A percentile compares a stretch with the other conserved stretches of the same genome.
These are phyloP conservation scores for Bergia puertoricense DNA, from an alignment of 92 coral and sea anemone species.

Conservation along the genomic window DNA sequence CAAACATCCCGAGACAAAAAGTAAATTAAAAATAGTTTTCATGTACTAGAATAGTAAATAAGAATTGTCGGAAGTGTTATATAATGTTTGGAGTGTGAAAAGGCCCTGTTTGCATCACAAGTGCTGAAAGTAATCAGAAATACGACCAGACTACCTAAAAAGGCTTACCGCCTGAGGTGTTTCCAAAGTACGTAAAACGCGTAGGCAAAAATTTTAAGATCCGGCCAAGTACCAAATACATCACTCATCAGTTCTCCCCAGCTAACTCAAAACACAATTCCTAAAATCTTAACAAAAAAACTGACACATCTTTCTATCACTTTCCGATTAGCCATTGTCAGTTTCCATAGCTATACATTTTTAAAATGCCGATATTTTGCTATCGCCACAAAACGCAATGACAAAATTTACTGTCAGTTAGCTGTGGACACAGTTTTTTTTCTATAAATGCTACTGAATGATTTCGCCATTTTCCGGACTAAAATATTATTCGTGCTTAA, in stretches of 20 bases:
- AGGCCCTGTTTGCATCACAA: not conserved
- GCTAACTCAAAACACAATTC: not conserved
- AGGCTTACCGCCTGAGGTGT: not conserved
- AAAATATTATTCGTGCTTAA: no score
- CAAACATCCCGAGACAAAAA: not conserved
- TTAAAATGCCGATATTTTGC: not conserved
- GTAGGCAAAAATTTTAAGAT: constrained; percentile 1
- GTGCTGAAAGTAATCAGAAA: not conserved
- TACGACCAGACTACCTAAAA: not conserved
- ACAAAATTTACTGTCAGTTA: not conserved
- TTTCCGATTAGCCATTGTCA: not conserved
- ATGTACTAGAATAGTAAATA: not conserved
- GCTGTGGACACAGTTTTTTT: not conserved
- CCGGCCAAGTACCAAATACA: not conserved
- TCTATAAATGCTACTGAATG: not conserved
- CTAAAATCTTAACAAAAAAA: not conserved
- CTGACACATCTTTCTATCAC: no score
- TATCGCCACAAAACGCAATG: not conserved
- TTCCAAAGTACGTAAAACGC: not conserved
- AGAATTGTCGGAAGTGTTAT: not conserved
- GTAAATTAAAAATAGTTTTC: not conserved
- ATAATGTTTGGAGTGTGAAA: no score
- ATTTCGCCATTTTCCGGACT: not conserved
- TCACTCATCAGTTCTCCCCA: not conserved
- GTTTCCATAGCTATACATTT: not conserved